Base-by-base conservation (phyloP, 1,140 invertebrate species). In the Cyclargus thomasi region DNA sequence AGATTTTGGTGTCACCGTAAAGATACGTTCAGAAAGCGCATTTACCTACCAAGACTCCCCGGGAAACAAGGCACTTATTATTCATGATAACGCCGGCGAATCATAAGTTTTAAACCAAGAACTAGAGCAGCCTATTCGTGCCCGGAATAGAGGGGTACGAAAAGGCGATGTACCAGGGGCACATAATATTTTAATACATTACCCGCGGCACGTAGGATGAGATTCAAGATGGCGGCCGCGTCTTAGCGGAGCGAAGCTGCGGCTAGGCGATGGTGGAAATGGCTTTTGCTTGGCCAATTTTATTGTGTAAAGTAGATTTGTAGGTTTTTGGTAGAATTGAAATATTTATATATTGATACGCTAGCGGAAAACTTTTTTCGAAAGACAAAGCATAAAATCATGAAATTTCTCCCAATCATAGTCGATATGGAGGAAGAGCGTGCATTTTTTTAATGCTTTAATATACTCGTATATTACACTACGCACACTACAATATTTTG, bases 131-230 rank as follows among this genome's bases (percentile, higher is more conserved):
- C 55, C 55, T 20, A 21, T 5, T 67, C 68, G 17, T 62, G 62
- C 39, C 29, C 20, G 2, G 22, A n/a, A 29, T 8, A 29, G 53
- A 21, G 55, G 55, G 18, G 55, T 20, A 8, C 10, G 20, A 59
- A 57, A 63, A 67, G 62, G 20, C 62, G 39, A 63, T 53, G 62
- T 68, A 62, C 62, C 62, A 53, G 23, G 17, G 39, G 47, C 53
- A 63, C 62, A 68, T 68, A 68, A 70, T 75, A 74, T 79, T 79
- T 78, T 79, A 79, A 79, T 79, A 78, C 71, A 74, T 78, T 76
- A 73, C 75, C 69, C 75, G 69, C 68, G 69, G 74, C 70, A 75
- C 71, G 73, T 73, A 78, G 72, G 75, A 79, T 79, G 77, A 77
- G 75, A 75, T 74, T 66, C 77, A 79, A 79, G 77, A 79, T 79